Evolutionary conservation across 2,888 invertebrate species (phyloP).

Genomic region (Trichogramma dendrolimi): DNA sequence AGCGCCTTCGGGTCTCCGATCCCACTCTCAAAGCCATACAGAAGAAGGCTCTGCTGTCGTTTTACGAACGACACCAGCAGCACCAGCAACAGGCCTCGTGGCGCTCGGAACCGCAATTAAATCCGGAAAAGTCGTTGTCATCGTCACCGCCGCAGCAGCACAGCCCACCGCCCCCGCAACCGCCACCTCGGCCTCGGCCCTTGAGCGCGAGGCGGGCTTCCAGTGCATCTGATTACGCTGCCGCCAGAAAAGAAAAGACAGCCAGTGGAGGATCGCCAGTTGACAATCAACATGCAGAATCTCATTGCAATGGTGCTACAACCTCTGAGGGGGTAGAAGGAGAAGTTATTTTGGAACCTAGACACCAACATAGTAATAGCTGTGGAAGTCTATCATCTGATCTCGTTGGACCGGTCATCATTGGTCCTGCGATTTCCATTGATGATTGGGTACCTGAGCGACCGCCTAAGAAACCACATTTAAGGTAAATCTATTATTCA

Average conservation of each 20-base stretch:
- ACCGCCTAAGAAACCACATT: slow-evolving; percentile 73
- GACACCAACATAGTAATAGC: slow-evolving; percentile 59
- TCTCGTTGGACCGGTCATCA: slow-evolving; percentile 60
- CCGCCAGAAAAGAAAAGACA: slow-evolving; percentile 51
- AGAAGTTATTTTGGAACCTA: slow-evolving; percentile 29
- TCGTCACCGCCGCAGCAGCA: slow-evolving; percentile 49
- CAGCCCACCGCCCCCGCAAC: slow-evolving; percentile 53
- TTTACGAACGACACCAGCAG: slow-evolving; percentile 70
- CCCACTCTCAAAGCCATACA: slow-evolving; percentile 76
- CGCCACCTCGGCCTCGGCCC: slow-evolving; percentile 53
- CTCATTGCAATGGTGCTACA: too few relatives aligned
- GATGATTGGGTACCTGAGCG: slow-evolving; percentile 71
- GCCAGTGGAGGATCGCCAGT: background rate
- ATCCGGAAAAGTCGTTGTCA: slow-evolving; percentile 38
- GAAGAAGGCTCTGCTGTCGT: slow-evolving; percentile 76
- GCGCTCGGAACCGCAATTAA: slow-evolving; percentile 60
- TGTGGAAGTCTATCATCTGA: slow-evolving; percentile 60
- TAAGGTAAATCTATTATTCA: slow-evolving; percentile 51
- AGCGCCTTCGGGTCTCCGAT: slow-evolving; percentile 67
- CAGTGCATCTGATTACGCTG: slow-evolving; percentile 67
- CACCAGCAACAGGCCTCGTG: slow-evolving; percentile 57
- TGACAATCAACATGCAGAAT: too few relatives aligned
- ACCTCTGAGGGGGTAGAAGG: background rate
- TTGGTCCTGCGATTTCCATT: slow-evolving; percentile 61
- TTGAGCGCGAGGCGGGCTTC: slow-evolving; percentile 60